These are phyloP conservation scores for Opisthograptis luteolata DNA, from an alignment of 2,888 invertebrate species.

Conservation along the genomic window DNA sequence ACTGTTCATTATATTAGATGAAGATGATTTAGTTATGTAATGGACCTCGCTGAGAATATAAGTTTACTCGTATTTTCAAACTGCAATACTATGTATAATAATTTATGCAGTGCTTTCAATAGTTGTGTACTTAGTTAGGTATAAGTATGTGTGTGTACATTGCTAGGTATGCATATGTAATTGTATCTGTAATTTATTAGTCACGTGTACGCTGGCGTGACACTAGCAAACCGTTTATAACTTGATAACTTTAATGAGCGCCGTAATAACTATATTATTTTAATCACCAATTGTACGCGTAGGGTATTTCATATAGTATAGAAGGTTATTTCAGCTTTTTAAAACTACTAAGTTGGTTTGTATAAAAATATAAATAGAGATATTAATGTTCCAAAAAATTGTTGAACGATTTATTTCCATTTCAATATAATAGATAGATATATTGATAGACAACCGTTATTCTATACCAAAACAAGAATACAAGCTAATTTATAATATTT, in stretches of 20 bases:
- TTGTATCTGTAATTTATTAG: constrained; percentile 6
- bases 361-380: no score
- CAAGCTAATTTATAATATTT: no score
- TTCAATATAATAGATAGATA: no score
- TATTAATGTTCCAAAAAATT: no score
- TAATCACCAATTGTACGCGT: neutral
- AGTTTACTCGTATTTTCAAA: constrained; percentile 8
- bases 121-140: neutral
- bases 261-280: constrained; percentile 6
- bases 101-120: neutral
- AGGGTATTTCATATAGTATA: neutral
- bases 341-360: no score
- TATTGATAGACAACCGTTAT: no score
- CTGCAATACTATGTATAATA: constrained; percentile 1
- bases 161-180: neutral
- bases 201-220: constrained; percentile 10
- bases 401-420: no score
- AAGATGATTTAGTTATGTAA: constrained; percentile 2
- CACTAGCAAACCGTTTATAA: constrained; percentile 3
- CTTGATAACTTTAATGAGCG: constrained; percentile 11
- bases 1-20: neutral
- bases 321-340: no score
- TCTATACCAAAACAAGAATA: no score
- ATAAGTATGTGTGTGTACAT: neutral
- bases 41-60: constrained; percentile 7